Percentiles rank a stretch among this genome's conserved stretches.
Evolutionary conservation across 2,797 vertebrate species (phyloP).

Genomic region (Syncerus caffer): DNA sequence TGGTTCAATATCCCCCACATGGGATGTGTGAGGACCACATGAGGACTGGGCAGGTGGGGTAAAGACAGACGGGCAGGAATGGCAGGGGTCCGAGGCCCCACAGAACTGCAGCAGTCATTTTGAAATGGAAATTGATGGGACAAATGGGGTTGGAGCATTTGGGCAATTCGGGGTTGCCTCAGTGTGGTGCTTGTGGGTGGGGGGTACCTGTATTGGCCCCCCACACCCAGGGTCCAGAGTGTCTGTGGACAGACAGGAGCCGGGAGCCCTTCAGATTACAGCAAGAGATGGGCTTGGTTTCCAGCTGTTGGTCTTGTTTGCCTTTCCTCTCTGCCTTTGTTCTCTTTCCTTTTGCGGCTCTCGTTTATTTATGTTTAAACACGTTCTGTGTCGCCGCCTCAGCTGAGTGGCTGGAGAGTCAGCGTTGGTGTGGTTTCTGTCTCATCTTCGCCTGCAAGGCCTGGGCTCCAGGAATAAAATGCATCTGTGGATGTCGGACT

Average conservation of each 20-base stretch:
- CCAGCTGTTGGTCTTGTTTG: constrained; percentile 48
- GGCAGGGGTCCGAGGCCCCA: background rate
- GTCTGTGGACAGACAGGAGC: constrained; percentile 3
- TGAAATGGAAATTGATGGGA: background rate
- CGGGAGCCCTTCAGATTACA: background rate
- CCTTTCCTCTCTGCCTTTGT: constrained; percentile 63
- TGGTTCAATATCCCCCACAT: background rate
- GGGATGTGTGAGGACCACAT: background rate
- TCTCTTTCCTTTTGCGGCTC: background rate
- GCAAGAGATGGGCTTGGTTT: constrained; percentile 57
- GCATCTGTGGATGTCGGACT: background rate
- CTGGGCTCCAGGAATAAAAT: background rate
- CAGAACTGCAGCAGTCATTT: background rate
- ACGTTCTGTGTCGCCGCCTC: constrained; percentile 56
- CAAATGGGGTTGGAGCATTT: background rate
- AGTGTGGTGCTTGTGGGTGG: background rate
- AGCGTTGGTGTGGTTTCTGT: constrained; percentile 55
- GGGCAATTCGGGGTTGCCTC: background rate
- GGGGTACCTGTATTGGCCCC: background rate
- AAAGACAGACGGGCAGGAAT: background rate
- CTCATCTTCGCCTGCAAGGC: constrained; percentile 51
- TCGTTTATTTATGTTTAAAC: constrained; percentile 78
- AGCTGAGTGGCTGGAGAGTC: constrained; percentile 73
- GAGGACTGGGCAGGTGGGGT: background rate
- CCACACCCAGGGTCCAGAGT: fast-evolving